Conservation (phyloP, 2,888 invertebrate species). For the Oscheius myriophilus region DNA sequence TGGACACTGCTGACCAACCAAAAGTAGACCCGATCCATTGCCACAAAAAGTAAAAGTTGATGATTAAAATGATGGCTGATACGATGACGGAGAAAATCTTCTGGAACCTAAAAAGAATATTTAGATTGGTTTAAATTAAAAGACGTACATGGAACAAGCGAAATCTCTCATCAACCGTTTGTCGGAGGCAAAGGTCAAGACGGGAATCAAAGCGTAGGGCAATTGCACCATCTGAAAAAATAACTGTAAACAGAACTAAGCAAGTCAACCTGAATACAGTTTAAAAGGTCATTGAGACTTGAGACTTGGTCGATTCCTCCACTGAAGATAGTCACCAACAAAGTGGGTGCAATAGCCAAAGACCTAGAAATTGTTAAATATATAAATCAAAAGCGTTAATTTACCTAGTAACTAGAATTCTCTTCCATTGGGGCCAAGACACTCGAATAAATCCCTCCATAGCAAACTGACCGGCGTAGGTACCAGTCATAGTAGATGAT, state of each 20-base stretch:
- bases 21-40: conserved; percentile 41
- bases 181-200: conserved; percentile 85
- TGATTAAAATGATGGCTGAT: conserved; percentile 78
- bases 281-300: conserved; percentile 84
- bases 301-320: conserved; percentile 62
- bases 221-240: conserved; percentile 82
- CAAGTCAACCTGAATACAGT: conserved; percentile 76
- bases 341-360: conserved; percentile 81
- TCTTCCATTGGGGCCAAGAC: background rate
- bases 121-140: background rate
- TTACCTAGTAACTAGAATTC: background rate
- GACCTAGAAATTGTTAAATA: conserved; percentile 70
- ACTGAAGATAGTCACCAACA: conserved; percentile 64
- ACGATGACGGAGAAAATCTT: conserved; percentile 49
- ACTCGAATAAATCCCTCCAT: conserved; percentile 76
- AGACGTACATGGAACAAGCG: conserved; percentile 80
- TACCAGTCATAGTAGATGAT: conserved; percentile 75
- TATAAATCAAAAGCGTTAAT: background rate
- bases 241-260: background rate
- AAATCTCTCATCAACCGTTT: conserved; percentile 84
- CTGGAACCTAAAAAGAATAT: conserved; percentile 68
- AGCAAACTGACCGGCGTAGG: conserved; percentile 74
- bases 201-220: conserved; percentile 73
- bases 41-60: conserved; percentile 80
- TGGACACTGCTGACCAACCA: conserved; percentile 44